phyloP scores from a whole-genome alignment of 2,113 vertebrate species.

The Eulacestoma nigropectus region DNA sequence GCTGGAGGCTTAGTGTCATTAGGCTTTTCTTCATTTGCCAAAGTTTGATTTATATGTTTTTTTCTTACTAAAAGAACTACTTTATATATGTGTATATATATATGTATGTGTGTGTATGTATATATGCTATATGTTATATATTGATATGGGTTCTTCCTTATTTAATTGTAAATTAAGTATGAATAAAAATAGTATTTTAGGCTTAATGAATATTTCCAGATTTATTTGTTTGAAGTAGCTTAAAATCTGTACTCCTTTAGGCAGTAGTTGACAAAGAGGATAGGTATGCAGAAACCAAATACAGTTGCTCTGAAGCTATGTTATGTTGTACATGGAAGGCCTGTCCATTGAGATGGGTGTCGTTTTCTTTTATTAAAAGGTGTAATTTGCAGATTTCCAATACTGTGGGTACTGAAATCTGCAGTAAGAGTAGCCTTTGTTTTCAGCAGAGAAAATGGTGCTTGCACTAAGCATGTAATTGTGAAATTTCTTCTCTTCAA shows the following conservation, averaged over 20 bases:
- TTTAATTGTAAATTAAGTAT: not conserved
- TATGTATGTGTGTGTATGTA: fast-evolving
- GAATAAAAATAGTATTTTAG: not conserved
- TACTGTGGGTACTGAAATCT: not conserved
- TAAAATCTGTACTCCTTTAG: not conserved
- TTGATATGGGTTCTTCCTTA: not conserved
- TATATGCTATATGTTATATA: not conserved
- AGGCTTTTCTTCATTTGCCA: not conserved
- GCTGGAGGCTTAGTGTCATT: not conserved
- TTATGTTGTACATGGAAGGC: not conserved
- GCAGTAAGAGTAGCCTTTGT: not conserved
- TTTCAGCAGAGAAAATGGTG: not conserved
- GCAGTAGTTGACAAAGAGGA: not conserved
- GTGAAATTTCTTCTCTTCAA: not conserved
- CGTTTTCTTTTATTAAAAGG: not conserved
- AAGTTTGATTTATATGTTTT: not conserved
- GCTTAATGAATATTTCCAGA: not conserved
- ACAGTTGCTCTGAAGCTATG: not conserved
- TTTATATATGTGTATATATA: not conserved
- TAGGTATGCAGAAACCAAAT: not conserved
- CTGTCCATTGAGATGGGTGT: not conserved
- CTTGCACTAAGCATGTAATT: not conserved
- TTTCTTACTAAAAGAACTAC: not conserved
- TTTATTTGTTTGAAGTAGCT: not conserved
- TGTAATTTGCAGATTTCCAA: not conserved